Evolutionary conservation across 2,113 vertebrate genomes (phyloP).

Genomic region (Hemicordylus capensis): DNA sequence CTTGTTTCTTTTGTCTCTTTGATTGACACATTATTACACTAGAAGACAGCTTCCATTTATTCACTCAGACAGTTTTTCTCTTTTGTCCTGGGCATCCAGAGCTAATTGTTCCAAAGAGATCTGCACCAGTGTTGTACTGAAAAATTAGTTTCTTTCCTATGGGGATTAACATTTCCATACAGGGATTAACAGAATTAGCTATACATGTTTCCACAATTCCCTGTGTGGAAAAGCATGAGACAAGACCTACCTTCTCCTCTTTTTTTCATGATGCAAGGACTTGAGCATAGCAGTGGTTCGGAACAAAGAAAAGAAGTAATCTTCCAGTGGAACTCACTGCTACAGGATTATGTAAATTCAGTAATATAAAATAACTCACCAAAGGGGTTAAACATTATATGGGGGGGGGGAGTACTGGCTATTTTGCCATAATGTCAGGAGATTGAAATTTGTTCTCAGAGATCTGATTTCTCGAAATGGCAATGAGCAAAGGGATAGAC

Average conservation of each 20-base stretch:
- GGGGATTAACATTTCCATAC: background rate
- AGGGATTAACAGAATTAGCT: background rate
- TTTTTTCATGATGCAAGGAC: background rate
- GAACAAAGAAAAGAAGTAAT: background rate
- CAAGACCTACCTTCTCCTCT: background rate
- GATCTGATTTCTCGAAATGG: background rate
- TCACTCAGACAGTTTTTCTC: background rate
- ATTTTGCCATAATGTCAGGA: background rate
- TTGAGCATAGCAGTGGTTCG: background rate
- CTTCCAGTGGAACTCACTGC: background rate
- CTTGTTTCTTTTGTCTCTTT: background rate
- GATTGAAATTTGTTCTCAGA: background rate
- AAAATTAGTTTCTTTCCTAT: background rate
- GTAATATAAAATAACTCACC: background rate
- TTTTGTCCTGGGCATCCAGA: background rate
- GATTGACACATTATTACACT: background rate
- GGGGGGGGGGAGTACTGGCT: background rate
- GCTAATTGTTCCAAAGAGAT: background rate
- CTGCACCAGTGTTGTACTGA: background rate
- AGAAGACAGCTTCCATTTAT: background rate
- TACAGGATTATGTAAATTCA: background rate
- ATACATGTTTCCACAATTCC: background rate
- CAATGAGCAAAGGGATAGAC: background rate
- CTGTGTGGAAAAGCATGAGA: background rate
- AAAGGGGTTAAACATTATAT: background rate